A percentile compares a stretch with the other conserved stretches of the same genome.
Evolutionary conservation across 2,888 invertebrate species (phyloP).

Genomic region (Meiosimyza decipiens): DNA sequence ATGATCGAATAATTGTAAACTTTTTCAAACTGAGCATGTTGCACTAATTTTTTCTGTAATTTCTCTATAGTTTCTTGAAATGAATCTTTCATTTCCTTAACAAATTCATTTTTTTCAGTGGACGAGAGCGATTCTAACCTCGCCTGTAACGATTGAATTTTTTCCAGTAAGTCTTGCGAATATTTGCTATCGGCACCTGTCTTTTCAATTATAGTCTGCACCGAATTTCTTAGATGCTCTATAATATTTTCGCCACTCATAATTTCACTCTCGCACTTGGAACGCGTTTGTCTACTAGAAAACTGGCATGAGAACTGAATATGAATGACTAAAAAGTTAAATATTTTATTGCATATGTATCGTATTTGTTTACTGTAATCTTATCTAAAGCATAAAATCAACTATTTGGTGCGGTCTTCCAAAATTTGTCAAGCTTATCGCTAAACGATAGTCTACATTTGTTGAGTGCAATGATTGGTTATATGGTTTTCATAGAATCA

Average conservation of each 20-base stretch:
- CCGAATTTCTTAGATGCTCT: conserved; percentile 54
- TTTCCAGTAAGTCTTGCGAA: conserved; percentile 51
- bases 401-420: background rate
- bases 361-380: conserved; percentile 10
- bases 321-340: background rate
- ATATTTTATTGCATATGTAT: background rate
- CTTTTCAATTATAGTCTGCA: conserved; percentile 54
- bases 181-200: conserved; percentile 54
- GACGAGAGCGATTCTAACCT: conserved; percentile 54
- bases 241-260: conserved; percentile 48
- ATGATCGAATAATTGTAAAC: conserved; percentile 56
- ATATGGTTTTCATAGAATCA: too few relatives aligned
- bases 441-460: background rate
- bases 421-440: background rate
- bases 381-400: conserved; percentile 4
- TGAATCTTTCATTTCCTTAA: conserved; percentile 57
- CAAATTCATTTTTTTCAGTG: conserved; percentile 53
- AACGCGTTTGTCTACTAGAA: background rate
- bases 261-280: background rate
- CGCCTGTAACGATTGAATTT: conserved; percentile 52
- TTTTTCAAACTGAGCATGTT: conserved; percentile 53
- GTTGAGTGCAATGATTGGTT: background rate
- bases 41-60: conserved; percentile 53
- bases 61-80: conserved; percentile 53
- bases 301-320: background rate